Evolutionary conservation across 2,888 invertebrate species (phyloP).

Genomic region (Phorcus lineatus): DNA sequence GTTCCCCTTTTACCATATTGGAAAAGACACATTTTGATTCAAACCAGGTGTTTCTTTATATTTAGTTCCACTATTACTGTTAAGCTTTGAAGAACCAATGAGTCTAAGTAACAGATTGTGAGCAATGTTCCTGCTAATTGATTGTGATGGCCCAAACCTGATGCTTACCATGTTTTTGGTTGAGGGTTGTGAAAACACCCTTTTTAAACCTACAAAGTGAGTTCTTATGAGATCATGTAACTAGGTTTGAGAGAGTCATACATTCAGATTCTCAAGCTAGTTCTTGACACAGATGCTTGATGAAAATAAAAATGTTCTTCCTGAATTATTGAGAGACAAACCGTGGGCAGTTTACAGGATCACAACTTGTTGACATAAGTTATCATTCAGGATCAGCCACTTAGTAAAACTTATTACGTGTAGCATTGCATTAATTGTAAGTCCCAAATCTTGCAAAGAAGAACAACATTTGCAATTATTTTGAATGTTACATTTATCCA

Average conservation of each 20-base stretch:
- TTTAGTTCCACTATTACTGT: constrained; percentile 6
- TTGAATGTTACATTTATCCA: too few species aligned
- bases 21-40: constrained; percentile 12
- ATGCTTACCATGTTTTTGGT: constrained; percentile 1
- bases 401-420: too few species aligned
- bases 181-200: background rate
- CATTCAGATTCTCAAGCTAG: background rate
- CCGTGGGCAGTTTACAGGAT: too few species aligned
- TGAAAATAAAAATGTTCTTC: too few species aligned
- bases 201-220: background rate
- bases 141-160: constrained; percentile 6
- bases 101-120: too few species aligned
- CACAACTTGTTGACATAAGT: too few species aligned
- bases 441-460: too few species aligned
- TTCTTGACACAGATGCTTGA: too few species aligned
- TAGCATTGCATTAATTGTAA: too few species aligned
- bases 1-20: background rate
- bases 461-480: too few species aligned
- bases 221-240: background rate
- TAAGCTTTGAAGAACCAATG: background rate
- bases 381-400: too few species aligned
- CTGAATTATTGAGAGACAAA: too few species aligned
- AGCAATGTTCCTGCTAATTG: background rate
- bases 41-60: background rate
- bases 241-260: background rate